phyloP scores from a whole-genome alignment of 2,797 vertebrate species.

The Tympanoctomys barrerae region DNA sequence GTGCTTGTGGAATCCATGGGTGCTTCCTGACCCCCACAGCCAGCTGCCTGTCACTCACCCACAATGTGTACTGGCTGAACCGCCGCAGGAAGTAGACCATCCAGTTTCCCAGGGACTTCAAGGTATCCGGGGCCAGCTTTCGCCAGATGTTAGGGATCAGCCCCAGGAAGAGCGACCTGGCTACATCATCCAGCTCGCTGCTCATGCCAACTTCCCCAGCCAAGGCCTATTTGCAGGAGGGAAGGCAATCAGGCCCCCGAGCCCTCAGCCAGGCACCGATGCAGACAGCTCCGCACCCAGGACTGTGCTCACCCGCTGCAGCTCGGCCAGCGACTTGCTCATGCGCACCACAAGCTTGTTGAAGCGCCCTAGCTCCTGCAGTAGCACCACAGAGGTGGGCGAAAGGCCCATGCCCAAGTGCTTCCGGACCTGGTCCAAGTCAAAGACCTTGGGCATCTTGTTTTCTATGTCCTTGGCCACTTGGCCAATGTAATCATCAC shows the following conservation, averaged over 20 bases:
- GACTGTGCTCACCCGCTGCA: conserved; percentile 91
- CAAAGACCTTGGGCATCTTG: conserved; percentile 93
- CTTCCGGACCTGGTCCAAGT: conserved; percentile 93
- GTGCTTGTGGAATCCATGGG: neutral
- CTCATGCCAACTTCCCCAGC: conserved; percentile 98
- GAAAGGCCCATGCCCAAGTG: conserved; percentile 88
- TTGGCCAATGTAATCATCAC: conserved; percentile 94
- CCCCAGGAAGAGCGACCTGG: conserved; percentile 94
- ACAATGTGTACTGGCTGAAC: conserved; percentile 92
- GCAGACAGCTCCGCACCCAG: rapidly evolving
- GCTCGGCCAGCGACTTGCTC: conserved; percentile 92
- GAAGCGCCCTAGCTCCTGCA: conserved; percentile 97
- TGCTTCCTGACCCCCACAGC: too few species aligned
- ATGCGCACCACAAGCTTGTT: conserved; percentile 94
- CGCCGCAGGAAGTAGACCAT: conserved; percentile 95
- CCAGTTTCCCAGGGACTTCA: conserved; percentile 97
- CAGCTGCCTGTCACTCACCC: conserved; percentile 89
- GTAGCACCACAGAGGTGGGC: conserved; percentile 94
- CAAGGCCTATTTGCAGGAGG: conserved; percentile 90
- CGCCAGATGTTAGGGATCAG: conserved; percentile 96
- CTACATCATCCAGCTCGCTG: conserved; percentile 95
- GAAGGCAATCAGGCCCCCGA: neutral
- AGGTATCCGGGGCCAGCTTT: conserved; percentile 95
- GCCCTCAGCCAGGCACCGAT: rapidly evolving
- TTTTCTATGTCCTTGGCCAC: conserved; percentile 95